Conservation (phyloP, 1,140 invertebrate species). For the Alviniconcha marisindica region DNA sequence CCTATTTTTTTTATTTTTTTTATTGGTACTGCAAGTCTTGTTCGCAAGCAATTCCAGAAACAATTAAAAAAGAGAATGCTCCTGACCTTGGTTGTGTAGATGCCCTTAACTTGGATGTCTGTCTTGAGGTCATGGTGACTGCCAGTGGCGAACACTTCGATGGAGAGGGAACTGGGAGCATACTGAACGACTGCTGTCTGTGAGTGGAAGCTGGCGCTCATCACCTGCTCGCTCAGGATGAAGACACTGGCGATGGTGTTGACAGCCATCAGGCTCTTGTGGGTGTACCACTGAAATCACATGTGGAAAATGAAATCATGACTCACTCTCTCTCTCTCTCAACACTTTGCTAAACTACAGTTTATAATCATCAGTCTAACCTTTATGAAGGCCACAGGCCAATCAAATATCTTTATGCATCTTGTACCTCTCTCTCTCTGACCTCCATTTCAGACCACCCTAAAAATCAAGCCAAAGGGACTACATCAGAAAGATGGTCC, state of each 20-base stretch:
- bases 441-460: too few relatives aligned
- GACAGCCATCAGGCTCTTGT: conserved; percentile 83
- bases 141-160: conserved; percentile 79
- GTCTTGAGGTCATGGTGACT: conserved; percentile 81
- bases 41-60: too few relatives aligned
- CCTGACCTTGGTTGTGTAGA: conserved; percentile 83
- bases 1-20: background rate
- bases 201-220: conserved; percentile 85
- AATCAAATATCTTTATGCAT: too few relatives aligned
- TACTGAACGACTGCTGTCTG: conserved; percentile 80
- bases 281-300: conserved; percentile 74
- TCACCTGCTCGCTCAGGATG: conserved; percentile 89
- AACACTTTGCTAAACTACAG: too few relatives aligned
- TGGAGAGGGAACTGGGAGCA: conserved; percentile 78
- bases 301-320: too few relatives aligned
- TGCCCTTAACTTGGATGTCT: conserved; percentile 87
- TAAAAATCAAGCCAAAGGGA: too few relatives aligned
- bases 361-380: too few relatives aligned
- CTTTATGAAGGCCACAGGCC: too few relatives aligned
- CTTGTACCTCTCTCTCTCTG: too few relatives aligned
- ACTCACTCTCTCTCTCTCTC: too few relatives aligned
- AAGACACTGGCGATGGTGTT: conserved; percentile 91
- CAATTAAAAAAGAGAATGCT: background rate
- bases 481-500: too few relatives aligned
- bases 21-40: background rate